Evolutionary conservation across 1,140 invertebrate species (phyloP).

Genomic region (Chlorops oryzae): DNA sequence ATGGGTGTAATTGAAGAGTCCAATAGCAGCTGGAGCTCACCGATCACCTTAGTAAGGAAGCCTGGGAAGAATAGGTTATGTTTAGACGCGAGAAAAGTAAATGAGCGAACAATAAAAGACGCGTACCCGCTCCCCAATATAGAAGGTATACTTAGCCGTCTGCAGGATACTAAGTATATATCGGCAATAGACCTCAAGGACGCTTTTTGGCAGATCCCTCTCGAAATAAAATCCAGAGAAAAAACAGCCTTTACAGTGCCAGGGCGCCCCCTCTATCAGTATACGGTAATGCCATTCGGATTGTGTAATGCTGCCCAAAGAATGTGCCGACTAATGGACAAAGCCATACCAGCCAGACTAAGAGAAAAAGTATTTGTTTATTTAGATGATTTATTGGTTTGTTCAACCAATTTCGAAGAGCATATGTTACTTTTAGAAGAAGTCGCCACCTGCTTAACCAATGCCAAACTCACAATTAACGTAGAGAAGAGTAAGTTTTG

Average conservation of each 20-base stretch:
- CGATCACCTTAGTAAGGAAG: conserved; percentile 7
- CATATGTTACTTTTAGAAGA: conserved; percentile 6
- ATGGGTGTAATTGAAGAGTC: conserved; percentile 17
- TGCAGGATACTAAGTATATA: conserved; percentile 12
- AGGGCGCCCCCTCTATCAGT: conserved; percentile 5
- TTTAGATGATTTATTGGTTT: conserved; percentile 12
- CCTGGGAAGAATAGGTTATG: conserved; percentile 11
- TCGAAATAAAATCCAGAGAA: conserved; percentile 1
- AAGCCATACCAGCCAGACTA: conserved; percentile 1
- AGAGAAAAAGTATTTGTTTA: conserved; percentile 14
- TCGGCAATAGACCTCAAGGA: conserved; percentile 2
- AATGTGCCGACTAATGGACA: conserved; percentile 8
- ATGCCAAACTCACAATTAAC: conserved; percentile 11
- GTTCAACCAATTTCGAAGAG: conserved; percentile 1
- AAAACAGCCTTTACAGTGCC: too few species aligned
- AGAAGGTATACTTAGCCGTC: conserved; percentile 10
- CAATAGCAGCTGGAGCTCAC: conserved; percentile 15
- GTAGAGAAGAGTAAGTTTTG: conserved; percentile 40
- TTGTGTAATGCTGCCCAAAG: too few species aligned
- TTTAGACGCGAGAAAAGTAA: conserved; percentile 10
- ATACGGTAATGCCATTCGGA: conserved; percentile 7
- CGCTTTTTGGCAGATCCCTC: conserved; percentile 14
- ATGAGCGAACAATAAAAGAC: conserved; percentile 7
- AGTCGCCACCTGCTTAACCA: neutral
- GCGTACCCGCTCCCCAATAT: conserved; percentile 12